Base-by-base conservation (phyloP, 1,140 invertebrate species). In the Drosophila oshimai region DNA sequence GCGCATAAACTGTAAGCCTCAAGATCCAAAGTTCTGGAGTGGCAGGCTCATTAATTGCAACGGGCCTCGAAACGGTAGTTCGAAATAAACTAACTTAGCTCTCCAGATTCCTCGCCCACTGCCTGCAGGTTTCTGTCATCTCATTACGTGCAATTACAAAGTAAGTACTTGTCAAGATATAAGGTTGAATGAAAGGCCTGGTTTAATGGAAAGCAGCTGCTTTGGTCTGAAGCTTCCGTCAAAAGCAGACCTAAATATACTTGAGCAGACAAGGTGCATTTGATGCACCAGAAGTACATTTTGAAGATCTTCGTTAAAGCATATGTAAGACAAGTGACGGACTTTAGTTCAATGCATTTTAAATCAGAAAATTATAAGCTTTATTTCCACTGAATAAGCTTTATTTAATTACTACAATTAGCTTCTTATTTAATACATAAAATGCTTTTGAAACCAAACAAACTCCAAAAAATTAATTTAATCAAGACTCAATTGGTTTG, bases 1-100 rank as follows among this genome's bases (percentile, higher is more conserved):
- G 45, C 29, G 34, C 62, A 41, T 62, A 75, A 51, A 29, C 50
- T 69, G 31, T 34, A 55, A 67, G 39, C 15, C 31, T 7, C 39
- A 17, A 68, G 57, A 31, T 31, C 10, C 7, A 12, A n/a, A 20
- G 15, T 36, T 60, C 34, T 47, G 24, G 46, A 54, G 39, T 69
- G 55, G 54, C 15, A 29, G 62, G 74, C 74, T 74, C 80, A 74
- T 86, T 84, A 83, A 83, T 74, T 84, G 58, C 69, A 86, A 74
- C 70, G 80, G 79, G 64, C 58, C 54, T 68, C 54, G 61, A 20
- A 84, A 86, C 75, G 75, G 81, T 78, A 87, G 75, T 37, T 62
- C 39, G 28, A 60, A 39, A 72, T 50, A 49, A 62, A 28, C 37
- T 24, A 58, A 44, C 22, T 44, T 22, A 10, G 9, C 13, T 26